A percentile compares a stretch with the other conserved stretches of the same genome.
Evolutionary conservation across 2,888 invertebrate genomes (phyloP).

Genomic region (Metalampra italica): DNA sequence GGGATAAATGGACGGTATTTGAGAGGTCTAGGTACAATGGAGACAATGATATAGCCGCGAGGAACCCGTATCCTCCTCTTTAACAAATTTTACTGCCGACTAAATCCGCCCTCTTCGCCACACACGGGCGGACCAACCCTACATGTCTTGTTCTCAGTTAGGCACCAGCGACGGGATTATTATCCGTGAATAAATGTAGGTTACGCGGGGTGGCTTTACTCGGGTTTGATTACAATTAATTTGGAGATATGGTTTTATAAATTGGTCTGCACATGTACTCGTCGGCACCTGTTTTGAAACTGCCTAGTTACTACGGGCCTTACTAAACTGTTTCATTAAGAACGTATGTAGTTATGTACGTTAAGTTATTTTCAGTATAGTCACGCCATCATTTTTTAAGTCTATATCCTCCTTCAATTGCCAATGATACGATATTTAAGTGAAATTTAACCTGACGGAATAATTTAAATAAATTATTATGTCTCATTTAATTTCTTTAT

Average conservation of each 20-base stretch:
- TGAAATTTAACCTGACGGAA: no score
- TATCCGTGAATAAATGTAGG: slow-evolving; percentile 71
- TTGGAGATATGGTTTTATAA: slow-evolving; percentile 40
- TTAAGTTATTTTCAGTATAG: no score
- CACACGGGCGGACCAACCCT: slow-evolving; percentile 34
- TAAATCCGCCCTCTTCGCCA: slow-evolving; percentile 68
- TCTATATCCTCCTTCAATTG: no score
- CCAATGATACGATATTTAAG: no score
- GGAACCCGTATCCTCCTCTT: slow-evolving; percentile 68
- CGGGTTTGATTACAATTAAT: slow-evolving; percentile 55
- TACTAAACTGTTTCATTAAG: not conserved
- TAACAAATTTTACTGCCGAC: slow-evolving; percentile 74
- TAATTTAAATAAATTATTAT: no score
- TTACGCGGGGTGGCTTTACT: slow-evolving; percentile 53
- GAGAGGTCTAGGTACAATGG: slow-evolving; percentile 36
- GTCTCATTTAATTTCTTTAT: no score
- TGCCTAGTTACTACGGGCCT: not conserved
- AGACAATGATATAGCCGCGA: slow-evolving; percentile 35
- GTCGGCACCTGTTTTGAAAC: not conserved
- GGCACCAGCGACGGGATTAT: slow-evolving; percentile 61
- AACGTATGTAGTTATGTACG: no score
- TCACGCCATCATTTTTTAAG: no score
- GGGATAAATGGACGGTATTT: slow-evolving; percentile 1
- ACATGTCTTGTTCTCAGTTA: slow-evolving; percentile 60
- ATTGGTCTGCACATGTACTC: slow-evolving; percentile 27